Base-by-base conservation (phyloP, 2,797 vertebrate genomes). In the Chelidonichthys spinosus region DNA sequence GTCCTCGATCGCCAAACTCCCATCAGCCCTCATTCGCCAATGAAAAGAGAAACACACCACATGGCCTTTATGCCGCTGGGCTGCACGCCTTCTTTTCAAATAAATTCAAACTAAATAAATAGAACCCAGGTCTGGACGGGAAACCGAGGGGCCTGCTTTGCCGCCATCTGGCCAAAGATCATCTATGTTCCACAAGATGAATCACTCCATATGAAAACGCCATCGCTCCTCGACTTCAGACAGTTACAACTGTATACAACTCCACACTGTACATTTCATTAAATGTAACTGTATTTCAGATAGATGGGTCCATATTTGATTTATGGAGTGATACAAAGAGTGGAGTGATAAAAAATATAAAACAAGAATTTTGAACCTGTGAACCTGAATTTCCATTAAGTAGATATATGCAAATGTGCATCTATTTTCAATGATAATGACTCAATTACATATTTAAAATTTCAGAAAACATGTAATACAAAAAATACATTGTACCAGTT, bases 71-170 rank as follows among this genome's bases (percentile, higher is more conserved):
- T 44, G 25, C 67, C 66, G 77, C 82, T 49, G 76, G 85, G 80
- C 83, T 59, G 47, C 73, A 72, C 47, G 69, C 80, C 82, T 81
- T 78, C 69, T 82, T 85, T 85, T 85, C 74, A 93, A 92, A 90
- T 85, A 91, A 92, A 93, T 86, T 86, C 65, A 76, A 82, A 85
- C 65, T 69, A 60, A 74, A 80, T 74, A 68, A 87, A 89, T 46
- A 76, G 0, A 66, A 75, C 2, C 50, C 50, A 60, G 65, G 61
- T 73, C 53, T 54, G n/a, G 72, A 44, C 54, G 35, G 75, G 40
- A 49, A 72, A 47, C 40, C 32, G 17, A 74, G 67, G 49, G 72
- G 69, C 72, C 81, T 76, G 70, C 55, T 11, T 59, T 72, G 67
- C 74, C 64, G 70, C 58, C 81, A 84, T 84, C 74, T 83, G 67